Evolutionary conservation across 1,140 invertebrate genomes (phyloP), one percentile per base, ranked within the genome.

Genomic region (Lepidotrigona ventralis): DNA sequence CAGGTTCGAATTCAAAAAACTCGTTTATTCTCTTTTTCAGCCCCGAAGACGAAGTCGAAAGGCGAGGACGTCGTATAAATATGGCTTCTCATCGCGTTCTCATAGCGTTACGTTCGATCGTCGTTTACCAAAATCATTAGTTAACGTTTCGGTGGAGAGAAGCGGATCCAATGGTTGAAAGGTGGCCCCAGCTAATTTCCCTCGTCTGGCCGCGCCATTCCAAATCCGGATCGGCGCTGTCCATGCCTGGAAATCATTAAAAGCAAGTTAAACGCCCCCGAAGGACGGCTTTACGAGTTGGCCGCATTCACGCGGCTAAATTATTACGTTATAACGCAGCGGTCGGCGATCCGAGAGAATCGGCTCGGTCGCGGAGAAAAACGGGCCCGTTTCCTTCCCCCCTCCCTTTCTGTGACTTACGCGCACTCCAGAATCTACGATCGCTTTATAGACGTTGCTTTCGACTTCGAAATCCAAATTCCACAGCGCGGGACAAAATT

Each of bases 301-400:
- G 33, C n/a, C 74, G 69, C 75, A 79, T 89, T 88, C 88, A 75
- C 70, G 26, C 19, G 58, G 46, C 75, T 90, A 91, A 91, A 90
- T 90, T 90, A 91, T 90, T 90, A 89, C 85, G 84, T 91, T 90
- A 86, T 88, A 90, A 88, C 81, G 81, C 77, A 64, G 89, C n/a
- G 6, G 60, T 68, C 51, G 26, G 21, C 9, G 26, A 63, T 26
- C 4, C 60, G 63, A 64, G 63, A 64, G 63, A 64, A 2, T 11
- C 29, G 1, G 19, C 9, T 15, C 51, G 63, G 75, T 26, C 39
- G 23, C 46, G 15, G 17, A 39, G 60, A 83, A 29, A 73, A 79
- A 58, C 71, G 21, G 53, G n/a, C 74, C 58, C 68, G 81, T 78
- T 39, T 39, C 39, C 39, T 39, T 5, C 3, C 33, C 6, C 39